phyloP scores from a whole-genome alignment of 2,888 invertebrate genomes.

The Stenchaetothrips biformis region DNA sequence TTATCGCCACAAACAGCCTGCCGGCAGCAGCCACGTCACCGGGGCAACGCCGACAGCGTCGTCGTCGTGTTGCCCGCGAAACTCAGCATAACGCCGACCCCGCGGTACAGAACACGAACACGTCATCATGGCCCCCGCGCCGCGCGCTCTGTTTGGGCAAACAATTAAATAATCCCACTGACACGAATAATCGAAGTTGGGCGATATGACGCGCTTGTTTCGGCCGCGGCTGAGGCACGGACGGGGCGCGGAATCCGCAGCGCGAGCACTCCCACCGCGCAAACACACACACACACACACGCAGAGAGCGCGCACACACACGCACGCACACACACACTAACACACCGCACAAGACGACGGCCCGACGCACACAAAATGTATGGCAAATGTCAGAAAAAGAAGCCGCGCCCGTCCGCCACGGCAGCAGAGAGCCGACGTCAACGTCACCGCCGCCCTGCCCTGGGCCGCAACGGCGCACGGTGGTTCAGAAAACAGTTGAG shows the following conservation, averaged over 20 bases:
- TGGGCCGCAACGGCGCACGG: too few relatives aligned
- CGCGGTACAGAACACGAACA: conserved; percentile 32
- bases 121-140: conserved; percentile 26
- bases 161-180: conserved; percentile 19
- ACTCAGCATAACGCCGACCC: conserved; percentile 11
- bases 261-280: neutral
- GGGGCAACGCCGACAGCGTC: too few relatives aligned
- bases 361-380: neutral
- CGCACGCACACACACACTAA: neutral
- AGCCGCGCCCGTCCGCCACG: neutral
- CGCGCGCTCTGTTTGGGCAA: neutral
- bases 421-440: too few relatives aligned
- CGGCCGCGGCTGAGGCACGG: neutral
- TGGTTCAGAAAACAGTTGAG: too few relatives aligned
- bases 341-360: neutral
- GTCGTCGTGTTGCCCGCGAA: too few relatives aligned
- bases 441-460: too few relatives aligned
- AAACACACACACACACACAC: neutral
- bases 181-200: conserved; percentile 1
- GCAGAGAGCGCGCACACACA: neutral
- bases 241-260: neutral
- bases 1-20: neutral
- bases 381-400: neutral
- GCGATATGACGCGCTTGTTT: neutral
- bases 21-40: too few relatives aligned